phyloP scores from a whole-genome alignment of 2,888 invertebrate genomes.

The Atethmia centrago region DNA sequence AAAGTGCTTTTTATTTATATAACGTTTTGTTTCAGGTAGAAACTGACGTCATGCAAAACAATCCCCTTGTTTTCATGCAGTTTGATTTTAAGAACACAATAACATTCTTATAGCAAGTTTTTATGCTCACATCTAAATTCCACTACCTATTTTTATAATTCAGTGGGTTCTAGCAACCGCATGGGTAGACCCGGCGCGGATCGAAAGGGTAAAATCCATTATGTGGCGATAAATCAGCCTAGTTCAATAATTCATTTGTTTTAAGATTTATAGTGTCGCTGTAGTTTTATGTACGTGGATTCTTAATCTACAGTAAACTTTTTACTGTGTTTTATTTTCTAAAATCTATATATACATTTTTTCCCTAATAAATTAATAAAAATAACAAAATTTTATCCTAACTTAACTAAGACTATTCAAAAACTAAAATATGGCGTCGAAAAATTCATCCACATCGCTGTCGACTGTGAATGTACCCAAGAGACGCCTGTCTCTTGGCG shows the following conservation, averaged over 20 bases:
- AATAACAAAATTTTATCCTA: too few species aligned
- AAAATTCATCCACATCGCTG: too few species aligned
- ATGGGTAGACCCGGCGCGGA: conserved; percentile 22
- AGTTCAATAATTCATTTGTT: conserved; percentile 53
- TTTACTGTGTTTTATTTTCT: background rate
- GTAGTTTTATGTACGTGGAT: conserved; percentile 1
- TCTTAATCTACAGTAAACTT: too few species aligned
- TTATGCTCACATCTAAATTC: conserved; percentile 28
- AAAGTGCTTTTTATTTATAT: too few species aligned
- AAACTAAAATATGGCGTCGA: too few species aligned
- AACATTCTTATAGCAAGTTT: background rate
- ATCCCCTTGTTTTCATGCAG: background rate
- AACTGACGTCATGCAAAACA: background rate
- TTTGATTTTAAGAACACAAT: conserved; percentile 3
- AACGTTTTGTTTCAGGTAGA: background rate
- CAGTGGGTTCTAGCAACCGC: conserved; percentile 42
- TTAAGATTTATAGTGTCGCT: conserved; percentile 24
- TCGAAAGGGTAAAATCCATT: conserved; percentile 61
- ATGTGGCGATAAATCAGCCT: conserved; percentile 39
- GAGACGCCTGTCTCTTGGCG: too few species aligned
- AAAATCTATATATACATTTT: too few species aligned
- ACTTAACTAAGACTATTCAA: too few species aligned
- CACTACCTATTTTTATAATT: conserved; percentile 55
- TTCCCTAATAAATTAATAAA: too few species aligned
- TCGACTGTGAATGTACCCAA: too few species aligned